phyloP scores from a whole-genome alignment of 2,888 invertebrate genomes.

The Eilema depressum region DNA sequence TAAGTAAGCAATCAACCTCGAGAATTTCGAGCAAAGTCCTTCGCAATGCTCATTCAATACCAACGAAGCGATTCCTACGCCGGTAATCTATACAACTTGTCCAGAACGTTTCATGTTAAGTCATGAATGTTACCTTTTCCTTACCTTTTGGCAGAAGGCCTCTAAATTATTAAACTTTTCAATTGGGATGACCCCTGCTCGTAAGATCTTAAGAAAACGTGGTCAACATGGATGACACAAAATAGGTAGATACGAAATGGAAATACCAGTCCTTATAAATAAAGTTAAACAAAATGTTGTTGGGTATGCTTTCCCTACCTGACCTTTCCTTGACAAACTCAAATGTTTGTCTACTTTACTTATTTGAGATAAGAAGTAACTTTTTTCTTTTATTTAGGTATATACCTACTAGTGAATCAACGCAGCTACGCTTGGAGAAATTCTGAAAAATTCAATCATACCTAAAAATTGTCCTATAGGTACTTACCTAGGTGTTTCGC shows the following conservation, averaged over 20 bases:
- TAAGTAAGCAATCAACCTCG: background rate
- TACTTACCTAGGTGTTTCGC: no score
- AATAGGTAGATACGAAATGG: background rate
- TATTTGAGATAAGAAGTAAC: no score
- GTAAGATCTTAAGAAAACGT: slow-evolving; percentile 3
- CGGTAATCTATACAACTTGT: background rate
- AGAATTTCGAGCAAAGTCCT: background rate
- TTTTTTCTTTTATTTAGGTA: no score
- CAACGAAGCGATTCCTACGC: background rate
- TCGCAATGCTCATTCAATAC: background rate
- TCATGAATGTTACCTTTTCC: no score
- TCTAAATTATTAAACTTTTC: slow-evolving; percentile 18
- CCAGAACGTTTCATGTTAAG: background rate
- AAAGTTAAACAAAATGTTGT: slow-evolving; percentile 8
- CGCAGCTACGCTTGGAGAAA: no score
- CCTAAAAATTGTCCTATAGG: no score
- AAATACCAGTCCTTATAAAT: slow-evolving; percentile 7
- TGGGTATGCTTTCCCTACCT: background rate
- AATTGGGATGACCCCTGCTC: background rate
- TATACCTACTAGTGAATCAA: no score
- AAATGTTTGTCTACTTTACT: slow-evolving; percentile 1
- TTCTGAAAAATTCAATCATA: no score
- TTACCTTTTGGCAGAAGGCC: background rate
- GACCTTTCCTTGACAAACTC: slow-evolving; percentile 8
- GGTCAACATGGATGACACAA: slow-evolving; percentile 13